phyloP scores from a whole-genome alignment of 1,140 invertebrate species.

The Sminthurinus signatus region DNA sequence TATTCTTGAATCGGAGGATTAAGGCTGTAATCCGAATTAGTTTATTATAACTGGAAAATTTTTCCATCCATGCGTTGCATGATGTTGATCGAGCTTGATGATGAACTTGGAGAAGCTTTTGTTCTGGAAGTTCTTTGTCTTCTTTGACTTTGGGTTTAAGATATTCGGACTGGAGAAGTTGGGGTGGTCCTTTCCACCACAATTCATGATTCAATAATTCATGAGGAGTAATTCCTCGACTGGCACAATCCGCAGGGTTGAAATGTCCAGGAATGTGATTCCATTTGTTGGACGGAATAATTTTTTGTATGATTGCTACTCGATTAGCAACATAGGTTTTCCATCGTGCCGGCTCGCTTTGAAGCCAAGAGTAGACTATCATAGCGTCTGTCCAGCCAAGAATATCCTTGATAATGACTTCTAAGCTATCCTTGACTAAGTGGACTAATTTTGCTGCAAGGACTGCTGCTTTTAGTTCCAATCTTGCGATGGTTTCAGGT shows the following conservation, averaged over 20 bases:
- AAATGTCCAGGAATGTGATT: constrained; percentile 44
- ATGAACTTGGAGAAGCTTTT: background rate
- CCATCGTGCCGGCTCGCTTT: constrained; percentile 32
- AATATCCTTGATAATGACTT: background rate
- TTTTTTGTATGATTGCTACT: constrained; percentile 45
- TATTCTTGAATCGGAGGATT: background rate
- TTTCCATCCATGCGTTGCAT: background rate
- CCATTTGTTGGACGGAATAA: constrained; percentile 43
- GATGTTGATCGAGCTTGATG: background rate
- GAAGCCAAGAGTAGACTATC: constrained; percentile 43
- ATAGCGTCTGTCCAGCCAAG: constrained; percentile 45
- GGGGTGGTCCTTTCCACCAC: constrained; percentile 47
- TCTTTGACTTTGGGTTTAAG: too few relatives aligned
- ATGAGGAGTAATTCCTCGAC: constrained; percentile 43
- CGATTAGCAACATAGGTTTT: constrained; percentile 47
- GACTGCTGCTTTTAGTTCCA: constrained; percentile 43
- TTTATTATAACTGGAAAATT: background rate
- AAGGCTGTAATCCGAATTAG: background rate
- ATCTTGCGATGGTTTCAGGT: constrained; percentile 32
- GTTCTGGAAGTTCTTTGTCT: too few relatives aligned
- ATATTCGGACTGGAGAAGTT: constrained; percentile 23
- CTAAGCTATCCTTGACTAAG: background rate
- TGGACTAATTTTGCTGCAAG: constrained; percentile 35
- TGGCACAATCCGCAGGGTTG: constrained; percentile 48
- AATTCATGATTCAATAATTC: constrained; percentile 40